Percentiles rank a stretch among this genome's conserved stretches.
Conservation (phyloP, 1,140 invertebrate species). For the Coboldia fuscipes region DNA sequence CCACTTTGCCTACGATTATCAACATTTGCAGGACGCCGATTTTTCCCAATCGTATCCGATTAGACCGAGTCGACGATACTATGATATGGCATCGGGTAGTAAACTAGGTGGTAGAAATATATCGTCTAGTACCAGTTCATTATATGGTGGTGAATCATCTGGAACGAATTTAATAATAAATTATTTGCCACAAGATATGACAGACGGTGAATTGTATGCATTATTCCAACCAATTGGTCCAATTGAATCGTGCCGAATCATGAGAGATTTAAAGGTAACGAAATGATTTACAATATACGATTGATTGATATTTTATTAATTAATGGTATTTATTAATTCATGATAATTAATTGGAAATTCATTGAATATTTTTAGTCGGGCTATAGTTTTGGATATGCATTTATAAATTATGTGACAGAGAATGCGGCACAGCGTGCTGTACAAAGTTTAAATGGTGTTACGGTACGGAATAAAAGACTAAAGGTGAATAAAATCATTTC, state of each 20-base stretch:
- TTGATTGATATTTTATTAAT: background rate
- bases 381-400: constrained; percentile 91
- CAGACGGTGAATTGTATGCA: constrained; percentile 71
- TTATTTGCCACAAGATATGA: constrained; percentile 84
- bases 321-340: background rate
- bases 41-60: constrained; percentile 16
- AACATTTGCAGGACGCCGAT: constrained; percentile 23
- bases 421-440: constrained; percentile 75
- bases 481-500: constrained; percentile 28
- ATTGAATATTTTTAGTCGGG: constrained; percentile 38
- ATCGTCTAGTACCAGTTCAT: constrained; percentile 18
- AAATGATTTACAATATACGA: background rate
- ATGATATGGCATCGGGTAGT: constrained; percentile 5
- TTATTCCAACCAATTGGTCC: constrained; percentile 74
- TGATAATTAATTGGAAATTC: background rate
- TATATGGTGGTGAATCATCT: constrained; percentile 7
- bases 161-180: constrained; percentile 82
- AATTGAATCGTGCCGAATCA: constrained; percentile 74
- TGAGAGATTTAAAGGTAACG: constrained; percentile 68
- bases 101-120: constrained; percentile 14
- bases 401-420: constrained; percentile 74
- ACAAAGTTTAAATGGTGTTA: constrained; percentile 65
- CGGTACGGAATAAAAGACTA: constrained; percentile 65
- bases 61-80: constrained; percentile 13
- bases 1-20: constrained; percentile 21